Percentiles rank a stretch among this genome's conserved stretches.
Evolutionary conservation across 1,140 invertebrate species (phyloP).

Genomic region (Nixonia krombeini): DNA sequence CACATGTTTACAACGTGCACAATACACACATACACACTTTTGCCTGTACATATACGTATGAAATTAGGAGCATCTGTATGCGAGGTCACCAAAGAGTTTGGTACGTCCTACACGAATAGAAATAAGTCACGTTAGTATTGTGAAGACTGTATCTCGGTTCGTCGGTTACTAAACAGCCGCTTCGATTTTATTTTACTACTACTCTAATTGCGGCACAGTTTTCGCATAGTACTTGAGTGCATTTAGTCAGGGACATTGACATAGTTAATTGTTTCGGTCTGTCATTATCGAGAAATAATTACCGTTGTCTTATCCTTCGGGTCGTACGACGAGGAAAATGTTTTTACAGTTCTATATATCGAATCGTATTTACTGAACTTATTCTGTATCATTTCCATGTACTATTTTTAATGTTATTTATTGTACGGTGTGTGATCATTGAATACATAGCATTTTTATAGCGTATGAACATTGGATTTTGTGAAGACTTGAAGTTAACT

Average conservation of each 20-base stretch:
- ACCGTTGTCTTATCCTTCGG: not conserved
- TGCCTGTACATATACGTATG: not conserved
- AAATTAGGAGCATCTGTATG: not conserved
- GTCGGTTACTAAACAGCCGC: not conserved
- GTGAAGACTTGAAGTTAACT: not conserved
- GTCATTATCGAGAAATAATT: not conserved
- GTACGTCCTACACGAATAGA: constrained; percentile 24
- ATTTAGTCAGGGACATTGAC: not conserved
- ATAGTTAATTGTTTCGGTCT: not conserved
- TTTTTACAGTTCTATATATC: not conserved
- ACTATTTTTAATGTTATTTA: not conserved
- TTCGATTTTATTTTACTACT: not conserved
- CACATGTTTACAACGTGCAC: no score
- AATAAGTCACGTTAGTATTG: constrained; percentile 5
- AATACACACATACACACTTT: no score
- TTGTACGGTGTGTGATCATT: no score
- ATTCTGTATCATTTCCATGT: not conserved
- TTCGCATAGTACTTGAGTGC: not conserved
- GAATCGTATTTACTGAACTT: not conserved
- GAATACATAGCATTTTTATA: no score
- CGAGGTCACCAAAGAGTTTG: constrained; percentile 22
- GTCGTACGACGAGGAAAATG: no score
- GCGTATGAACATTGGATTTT: no score
- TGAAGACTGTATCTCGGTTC: constrained; percentile 7
- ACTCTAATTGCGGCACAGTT: not conserved